Conservation (phyloP, 1,140 invertebrate species). For the Ceratina calcarata region DNA sequence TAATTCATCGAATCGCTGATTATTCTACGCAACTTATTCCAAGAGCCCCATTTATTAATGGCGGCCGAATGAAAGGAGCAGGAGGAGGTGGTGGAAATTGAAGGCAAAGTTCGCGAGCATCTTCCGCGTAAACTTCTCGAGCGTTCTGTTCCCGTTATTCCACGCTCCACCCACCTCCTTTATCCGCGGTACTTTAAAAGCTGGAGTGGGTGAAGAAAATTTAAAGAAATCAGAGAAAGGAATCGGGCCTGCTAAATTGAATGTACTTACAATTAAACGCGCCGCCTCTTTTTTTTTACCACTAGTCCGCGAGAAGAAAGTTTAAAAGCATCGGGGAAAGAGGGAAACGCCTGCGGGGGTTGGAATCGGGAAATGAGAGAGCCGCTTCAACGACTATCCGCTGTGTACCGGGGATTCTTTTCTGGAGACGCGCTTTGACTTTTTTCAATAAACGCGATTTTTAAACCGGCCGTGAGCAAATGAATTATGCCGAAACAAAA, state of each 20-base stretch:
- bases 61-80: neutral
- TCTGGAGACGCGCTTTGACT: slow-evolving; percentile 3
- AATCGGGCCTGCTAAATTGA: slow-evolving; percentile 25
- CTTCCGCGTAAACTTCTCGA: slow-evolving; percentile 48
- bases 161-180: neutral
- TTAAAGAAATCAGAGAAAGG: slow-evolving; percentile 37
- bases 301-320: neutral
- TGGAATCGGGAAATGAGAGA: neutral
- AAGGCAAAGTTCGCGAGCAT: slow-evolving; percentile 53
- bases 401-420: neutral
- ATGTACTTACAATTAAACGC: slow-evolving; percentile 48
- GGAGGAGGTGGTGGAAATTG: slow-evolving; percentile 9
- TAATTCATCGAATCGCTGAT: slow-evolving; percentile 53
- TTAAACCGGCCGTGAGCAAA: neutral
- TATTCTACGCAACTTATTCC: slow-evolving; percentile 48
- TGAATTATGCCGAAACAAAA: neutral
- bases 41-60: slow-evolving; percentile 55
- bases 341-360: neutral
- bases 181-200: neutral
- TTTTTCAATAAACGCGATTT: neutral
- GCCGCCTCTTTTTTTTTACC: neutral
- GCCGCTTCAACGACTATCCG: neutral
- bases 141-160: slow-evolving; percentile 41
- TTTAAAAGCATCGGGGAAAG: neutral
- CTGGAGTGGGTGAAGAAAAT: slow-evolving; percentile 15